Evolutionary conservation across 2,113 vertebrate genomes (phyloP), one percentile per base, ranked within the genome.

Genomic region (Perccottus glenii): DNA sequence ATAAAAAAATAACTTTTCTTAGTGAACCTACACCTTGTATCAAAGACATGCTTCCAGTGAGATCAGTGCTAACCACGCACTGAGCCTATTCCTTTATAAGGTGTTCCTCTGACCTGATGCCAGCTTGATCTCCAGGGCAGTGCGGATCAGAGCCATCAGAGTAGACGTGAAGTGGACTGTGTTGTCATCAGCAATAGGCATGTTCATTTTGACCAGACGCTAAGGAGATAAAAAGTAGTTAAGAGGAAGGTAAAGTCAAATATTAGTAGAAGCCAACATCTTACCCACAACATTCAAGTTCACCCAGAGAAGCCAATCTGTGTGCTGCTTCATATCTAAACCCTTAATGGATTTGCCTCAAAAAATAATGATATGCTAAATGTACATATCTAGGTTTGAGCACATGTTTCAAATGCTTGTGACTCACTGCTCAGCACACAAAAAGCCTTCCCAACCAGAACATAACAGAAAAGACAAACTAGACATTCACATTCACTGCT

Each of bases 161-260:
- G 96, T 98, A 45, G 96, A 98, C 0, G 96, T 98, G 88, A 98
- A 98, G 88, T 96, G 96, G 11, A 98, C 96, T 0, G 94, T 95
- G 73, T 96, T 90, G 81, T 99, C 96, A 0, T 91, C 91, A 0
- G 95, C 98, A 60, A 98, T 98, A 1, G 96, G 96, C 96, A 98
- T 98, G 88, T 98, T 98, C 96, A 99, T 98, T 84, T 95, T 91
- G 67, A 99, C 96, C 68, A 98, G 91, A 63, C 96, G 95, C 96
- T 98, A 89, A 40, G 36, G 81, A 77, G 71, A 81, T 60, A 57
- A 69, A 60, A 49, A 4, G 59, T 67, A 40, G 38, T 27, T 35
- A 14, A 46, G 55, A 9, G 52, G 76, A 60, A 81, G 35, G 70
- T 16, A 12, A 4, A 9, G 73, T 49, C 38, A 75, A 61, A 16